Conservation (phyloP, 2,888 invertebrate genomes). For the Caenorhabditis drosophilae region DNA sequence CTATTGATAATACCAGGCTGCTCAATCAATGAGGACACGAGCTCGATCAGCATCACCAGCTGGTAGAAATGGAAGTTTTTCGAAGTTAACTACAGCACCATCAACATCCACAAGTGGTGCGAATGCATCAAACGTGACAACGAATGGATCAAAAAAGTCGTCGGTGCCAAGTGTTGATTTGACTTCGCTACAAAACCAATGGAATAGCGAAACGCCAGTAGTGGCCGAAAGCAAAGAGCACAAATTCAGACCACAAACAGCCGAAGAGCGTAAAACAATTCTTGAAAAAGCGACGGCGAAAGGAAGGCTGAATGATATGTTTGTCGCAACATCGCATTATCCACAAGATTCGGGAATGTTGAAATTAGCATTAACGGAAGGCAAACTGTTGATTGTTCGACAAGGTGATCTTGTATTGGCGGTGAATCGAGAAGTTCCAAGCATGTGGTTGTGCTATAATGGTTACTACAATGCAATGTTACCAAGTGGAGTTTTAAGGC, state of each 20-base stretch:
- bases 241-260: constrained; percentile 39
- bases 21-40: constrained; percentile 17
- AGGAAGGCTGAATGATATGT: constrained; percentile 38
- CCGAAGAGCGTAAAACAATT: constrained; percentile 34
- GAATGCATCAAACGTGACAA: neutral
- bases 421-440: constrained; percentile 36
- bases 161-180: neutral
- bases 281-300: constrained; percentile 46
- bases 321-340: constrained; percentile 20
- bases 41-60: constrained; percentile 32
- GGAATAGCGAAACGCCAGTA: no score
- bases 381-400: constrained; percentile 38
- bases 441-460: constrained; percentile 48
- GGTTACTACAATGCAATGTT: constrained; percentile 50
- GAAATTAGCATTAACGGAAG: constrained; percentile 22
- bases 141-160: neutral
- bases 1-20: no score
- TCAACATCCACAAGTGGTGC: neutral
- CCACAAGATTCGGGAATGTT: constrained; percentile 30
- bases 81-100: neutral
- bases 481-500: constrained; percentile 33
- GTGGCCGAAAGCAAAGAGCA: neutral
- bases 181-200: no score
- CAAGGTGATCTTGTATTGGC: constrained; percentile 42
- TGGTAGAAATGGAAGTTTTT: constrained; percentile 2